Conservation (phyloP, 2,888 invertebrate species). For the Diarsia dahlii region DNA sequence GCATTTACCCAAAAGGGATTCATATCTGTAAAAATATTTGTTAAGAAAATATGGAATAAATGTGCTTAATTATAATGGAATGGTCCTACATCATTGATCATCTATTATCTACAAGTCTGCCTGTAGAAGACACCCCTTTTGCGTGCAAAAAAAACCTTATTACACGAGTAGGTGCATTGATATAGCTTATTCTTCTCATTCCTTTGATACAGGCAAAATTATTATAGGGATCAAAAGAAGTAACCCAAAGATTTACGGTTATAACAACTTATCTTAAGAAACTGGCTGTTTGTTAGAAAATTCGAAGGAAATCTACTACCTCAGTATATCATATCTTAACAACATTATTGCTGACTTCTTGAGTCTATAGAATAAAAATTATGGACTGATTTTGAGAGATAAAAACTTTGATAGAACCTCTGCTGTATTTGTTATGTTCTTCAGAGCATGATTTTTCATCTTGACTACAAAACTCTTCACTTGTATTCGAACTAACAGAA, state of each 20-base stretch:
- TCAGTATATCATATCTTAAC: neutral
- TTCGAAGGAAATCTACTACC: neutral
- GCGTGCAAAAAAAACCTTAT: neutral
- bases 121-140: neutral
- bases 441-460: conserved; percentile 65
- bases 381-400: neutral
- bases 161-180: neutral
- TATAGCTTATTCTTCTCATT: neutral
- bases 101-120: neutral
- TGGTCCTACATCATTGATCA: neutral
- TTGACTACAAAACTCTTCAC: conserved; percentile 63
- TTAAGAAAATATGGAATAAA: too few species aligned
- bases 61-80: too few species aligned
- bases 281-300: neutral
- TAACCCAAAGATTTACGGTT: neutral
- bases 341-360: neutral
- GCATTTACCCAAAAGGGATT: too few species aligned
- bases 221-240: neutral
- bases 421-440: conserved; percentile 69
- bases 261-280: neutral
- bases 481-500: conserved; percentile 50
- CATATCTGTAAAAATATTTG: too few species aligned
- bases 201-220: neutral
- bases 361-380: neutral
- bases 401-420: conserved; percentile 63